A percentile compares a stretch with the other conserved stretches of the same genome.
These are phyloP conservation scores for Centroberyx gerrardi DNA, from an alignment of 2,797 vertebrate genomes.

Conservation along the genomic window DNA sequence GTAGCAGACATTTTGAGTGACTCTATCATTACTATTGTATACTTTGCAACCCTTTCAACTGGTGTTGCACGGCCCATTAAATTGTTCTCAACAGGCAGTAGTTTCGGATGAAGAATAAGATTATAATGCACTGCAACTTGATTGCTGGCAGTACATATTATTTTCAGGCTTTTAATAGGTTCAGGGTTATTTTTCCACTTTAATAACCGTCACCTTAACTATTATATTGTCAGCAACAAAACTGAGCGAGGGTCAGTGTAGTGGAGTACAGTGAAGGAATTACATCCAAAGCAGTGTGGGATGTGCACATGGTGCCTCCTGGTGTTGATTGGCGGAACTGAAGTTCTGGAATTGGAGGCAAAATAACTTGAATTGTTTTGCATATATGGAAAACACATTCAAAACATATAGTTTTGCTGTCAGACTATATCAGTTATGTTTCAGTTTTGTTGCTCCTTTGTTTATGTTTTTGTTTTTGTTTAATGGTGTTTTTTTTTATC, in stretches of 20 bases:
- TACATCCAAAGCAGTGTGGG: constrained; percentile 32
- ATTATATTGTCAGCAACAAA: constrained; percentile 34
- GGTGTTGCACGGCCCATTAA: constrained; percentile 35
- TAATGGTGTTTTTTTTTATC: constrained; percentile 7
- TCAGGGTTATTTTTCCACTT: constrained; percentile 44
- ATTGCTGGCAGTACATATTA: constrained; percentile 41
- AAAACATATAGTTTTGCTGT: constrained; percentile 48
- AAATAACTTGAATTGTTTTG: constrained; percentile 36
- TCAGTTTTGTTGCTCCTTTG: constrained; percentile 48
- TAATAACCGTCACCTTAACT: constrained; percentile 38
- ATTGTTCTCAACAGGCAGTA: constrained; percentile 31
- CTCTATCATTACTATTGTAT: constrained; percentile 49
- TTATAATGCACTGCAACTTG: constrained; percentile 20
- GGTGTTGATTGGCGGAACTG: constrained; percentile 67
- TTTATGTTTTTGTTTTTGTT: constrained; percentile 24
- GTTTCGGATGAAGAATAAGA: constrained; percentile 16
- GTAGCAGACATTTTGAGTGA: constrained; percentile 76
- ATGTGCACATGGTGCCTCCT: constrained; percentile 70
- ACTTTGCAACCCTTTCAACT: constrained; percentile 40
- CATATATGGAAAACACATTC: constrained; percentile 46
- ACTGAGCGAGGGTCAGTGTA: constrained; percentile 38
- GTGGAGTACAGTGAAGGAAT: neutral
- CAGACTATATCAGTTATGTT: constrained; percentile 53
- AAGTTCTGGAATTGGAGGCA: constrained; percentile 27
- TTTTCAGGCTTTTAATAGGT: constrained; percentile 27